Evolutionary conservation across 2,113 vertebrate species (phyloP).

Genomic region (Sylvia atricapilla): DNA sequence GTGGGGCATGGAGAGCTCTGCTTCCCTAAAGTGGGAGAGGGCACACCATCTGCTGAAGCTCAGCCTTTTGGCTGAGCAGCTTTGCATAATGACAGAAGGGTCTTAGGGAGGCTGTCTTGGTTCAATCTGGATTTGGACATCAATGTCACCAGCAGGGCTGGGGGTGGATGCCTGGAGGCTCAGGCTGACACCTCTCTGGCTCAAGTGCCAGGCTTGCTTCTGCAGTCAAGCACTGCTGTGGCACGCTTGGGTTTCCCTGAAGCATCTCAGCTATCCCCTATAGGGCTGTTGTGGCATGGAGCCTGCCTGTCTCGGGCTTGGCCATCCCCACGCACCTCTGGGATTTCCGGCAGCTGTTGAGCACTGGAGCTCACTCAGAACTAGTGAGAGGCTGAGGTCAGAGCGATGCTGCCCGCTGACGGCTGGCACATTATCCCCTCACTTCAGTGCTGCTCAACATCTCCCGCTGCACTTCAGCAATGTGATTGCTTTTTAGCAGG

Average conservation of each 20-base stretch:
- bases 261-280: constrained; percentile 21
- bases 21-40: background rate
- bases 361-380: fast-evolving
- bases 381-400: background rate
- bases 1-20: fast-evolving
- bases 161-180: background rate
- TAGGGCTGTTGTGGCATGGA: background rate
- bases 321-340: fast-evolving
- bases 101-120: background rate
- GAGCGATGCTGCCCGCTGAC: fast-evolving
- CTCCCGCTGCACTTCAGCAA: background rate
- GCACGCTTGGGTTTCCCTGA: background rate
- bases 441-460: background rate
- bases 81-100: background rate
- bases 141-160: fast-evolving
- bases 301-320: background rate
- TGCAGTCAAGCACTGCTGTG: background rate
- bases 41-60: constrained; percentile 10
- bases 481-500: constrained; percentile 1
- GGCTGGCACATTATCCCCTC: background rate
- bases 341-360: background rate
- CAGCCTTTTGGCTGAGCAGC: background rate
- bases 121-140: background rate
- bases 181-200: background rate
- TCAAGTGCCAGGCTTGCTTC: background rate